A percentile compares a stretch with the other conserved stretches of the same genome.
phyloP scores from a whole-genome alignment of 2,797 vertebrate species.

The Podarcis siculus region DNA sequence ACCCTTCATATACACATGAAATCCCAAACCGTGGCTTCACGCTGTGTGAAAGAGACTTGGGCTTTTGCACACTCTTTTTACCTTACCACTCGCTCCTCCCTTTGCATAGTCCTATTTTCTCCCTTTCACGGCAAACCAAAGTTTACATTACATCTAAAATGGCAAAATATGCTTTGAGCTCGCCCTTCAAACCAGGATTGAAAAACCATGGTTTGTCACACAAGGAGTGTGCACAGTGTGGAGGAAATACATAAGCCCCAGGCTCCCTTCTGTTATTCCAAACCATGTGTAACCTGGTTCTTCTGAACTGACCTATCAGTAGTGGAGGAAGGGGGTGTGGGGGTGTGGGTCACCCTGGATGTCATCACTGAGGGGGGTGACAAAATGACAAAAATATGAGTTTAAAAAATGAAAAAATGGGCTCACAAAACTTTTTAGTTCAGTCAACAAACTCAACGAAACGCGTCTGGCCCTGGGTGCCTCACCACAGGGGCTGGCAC shows the following conservation, averaged over 20 bases:
- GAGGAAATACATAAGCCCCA: neutral
- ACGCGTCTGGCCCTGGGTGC: no score
- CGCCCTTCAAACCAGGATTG: neutral
- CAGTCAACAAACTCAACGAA: no score
- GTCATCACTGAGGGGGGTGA: no score
- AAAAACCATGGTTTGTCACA: neutral
- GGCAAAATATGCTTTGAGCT: neutral
- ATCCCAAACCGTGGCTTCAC: neutral
- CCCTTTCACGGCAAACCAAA: neutral
- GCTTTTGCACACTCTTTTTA: neutral
- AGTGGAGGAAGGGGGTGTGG: no score
- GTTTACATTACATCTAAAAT: neutral
- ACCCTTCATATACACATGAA: neutral
- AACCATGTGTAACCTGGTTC: neutral
- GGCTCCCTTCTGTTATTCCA: neutral
- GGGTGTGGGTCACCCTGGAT: no score
- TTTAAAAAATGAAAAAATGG: no score
- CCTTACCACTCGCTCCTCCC: neutral
- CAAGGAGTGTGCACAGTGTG: neutral
- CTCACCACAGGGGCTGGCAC: no score
- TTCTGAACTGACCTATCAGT: neutral
- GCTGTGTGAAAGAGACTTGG: neutral
- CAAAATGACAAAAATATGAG: no score
- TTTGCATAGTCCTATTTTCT: neutral
- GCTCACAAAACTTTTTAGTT: no score